phyloP scores from a whole-genome alignment of 1,140 invertebrate species.

The Tetragnatha versicolor region DNA sequence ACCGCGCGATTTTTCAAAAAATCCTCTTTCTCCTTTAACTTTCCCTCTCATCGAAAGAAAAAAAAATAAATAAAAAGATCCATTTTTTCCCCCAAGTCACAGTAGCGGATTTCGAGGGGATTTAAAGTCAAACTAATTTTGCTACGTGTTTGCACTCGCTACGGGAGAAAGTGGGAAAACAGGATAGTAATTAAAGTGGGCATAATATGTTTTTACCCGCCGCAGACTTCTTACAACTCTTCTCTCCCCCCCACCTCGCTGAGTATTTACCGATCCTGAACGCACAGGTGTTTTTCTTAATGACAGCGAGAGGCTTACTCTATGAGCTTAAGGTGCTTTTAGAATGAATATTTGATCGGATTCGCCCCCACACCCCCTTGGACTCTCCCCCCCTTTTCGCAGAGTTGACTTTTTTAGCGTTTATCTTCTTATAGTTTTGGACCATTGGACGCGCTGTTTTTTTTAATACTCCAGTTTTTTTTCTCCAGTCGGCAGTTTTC shows the following conservation, averaged over 20 bases:
- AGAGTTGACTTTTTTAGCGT: slow-evolving; percentile 45
- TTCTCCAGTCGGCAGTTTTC: not conserved
- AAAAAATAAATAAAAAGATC: too few species aligned
- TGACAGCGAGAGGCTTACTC: slow-evolving; percentile 32
- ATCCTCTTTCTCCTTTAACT: not conserved
- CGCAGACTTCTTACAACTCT: slow-evolving; percentile 48
- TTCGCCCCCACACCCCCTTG: slow-evolving; percentile 6
- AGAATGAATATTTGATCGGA: slow-evolving; percentile 55
- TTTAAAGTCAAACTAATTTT: slow-evolving; percentile 56
- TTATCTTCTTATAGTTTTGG: slow-evolving; percentile 46
- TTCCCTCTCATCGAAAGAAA: not conserved
- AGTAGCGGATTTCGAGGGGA: slow-evolving; percentile 42
- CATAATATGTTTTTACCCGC: slow-evolving; percentile 54
- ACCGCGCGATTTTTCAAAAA: not conserved
- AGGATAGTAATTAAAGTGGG: slow-evolving; percentile 54
- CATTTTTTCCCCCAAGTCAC: not conserved
- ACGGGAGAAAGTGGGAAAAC: slow-evolving; percentile 43
- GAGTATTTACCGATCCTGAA: slow-evolving; percentile 53
- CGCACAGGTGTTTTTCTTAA: slow-evolving; percentile 55
- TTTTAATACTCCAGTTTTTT: slow-evolving; percentile 30
- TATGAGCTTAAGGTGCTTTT: slow-evolving; percentile 52
- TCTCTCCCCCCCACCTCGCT: slow-evolving; percentile 12
- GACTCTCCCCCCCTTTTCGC: not conserved
- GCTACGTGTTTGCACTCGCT: slow-evolving; percentile 51
- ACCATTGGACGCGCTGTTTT: slow-evolving; percentile 44